These are phyloP conservation scores for Strigamia crassipes DNA, from an alignment of 2,888 invertebrate species.

Conservation along the genomic window DNA sequence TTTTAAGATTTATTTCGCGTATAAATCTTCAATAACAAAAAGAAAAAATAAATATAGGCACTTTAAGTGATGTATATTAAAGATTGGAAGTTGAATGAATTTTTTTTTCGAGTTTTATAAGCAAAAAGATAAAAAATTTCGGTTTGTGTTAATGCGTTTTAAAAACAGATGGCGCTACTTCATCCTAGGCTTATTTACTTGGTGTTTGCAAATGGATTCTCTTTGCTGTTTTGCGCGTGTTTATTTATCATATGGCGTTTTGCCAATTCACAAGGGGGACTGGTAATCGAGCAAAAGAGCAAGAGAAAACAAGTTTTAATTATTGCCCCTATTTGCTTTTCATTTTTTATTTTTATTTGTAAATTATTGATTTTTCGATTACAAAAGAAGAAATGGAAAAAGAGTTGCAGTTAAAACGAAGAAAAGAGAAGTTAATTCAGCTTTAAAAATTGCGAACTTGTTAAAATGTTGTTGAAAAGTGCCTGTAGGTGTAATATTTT, in stretches of 20 bases:
- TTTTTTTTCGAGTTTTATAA: neutral
- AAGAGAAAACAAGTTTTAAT: constrained; percentile 22
- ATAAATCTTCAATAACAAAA: neutral
- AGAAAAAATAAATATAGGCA: too few relatives aligned
- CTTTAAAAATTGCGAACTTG: neutral
- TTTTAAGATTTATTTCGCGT: neutral
- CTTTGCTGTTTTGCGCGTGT: constrained; percentile 6
- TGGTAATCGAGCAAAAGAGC: neutral
- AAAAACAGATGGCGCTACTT: constrained; percentile 18
- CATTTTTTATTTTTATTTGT: neutral
- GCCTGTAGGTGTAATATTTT: neutral
- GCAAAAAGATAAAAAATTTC: neutral
- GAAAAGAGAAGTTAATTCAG: neutral
- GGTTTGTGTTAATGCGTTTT: neutral
- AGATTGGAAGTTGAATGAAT: neutral
- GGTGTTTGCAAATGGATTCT: constrained; percentile 2
- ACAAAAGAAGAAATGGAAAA: neutral
- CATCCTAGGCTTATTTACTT: neutral
- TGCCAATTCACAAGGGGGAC: constrained; percentile 1
- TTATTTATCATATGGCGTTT: constrained; percentile 10
- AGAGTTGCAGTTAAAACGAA: neutral
- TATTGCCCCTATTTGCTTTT: neutral
- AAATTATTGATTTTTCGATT: neutral
- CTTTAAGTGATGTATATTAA: too few relatives aligned
- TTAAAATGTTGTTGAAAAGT: constrained; percentile 16